phyloP scores from a whole-genome alignment of 2,888 invertebrate genomes.

The Blastobasis adustella region DNA sequence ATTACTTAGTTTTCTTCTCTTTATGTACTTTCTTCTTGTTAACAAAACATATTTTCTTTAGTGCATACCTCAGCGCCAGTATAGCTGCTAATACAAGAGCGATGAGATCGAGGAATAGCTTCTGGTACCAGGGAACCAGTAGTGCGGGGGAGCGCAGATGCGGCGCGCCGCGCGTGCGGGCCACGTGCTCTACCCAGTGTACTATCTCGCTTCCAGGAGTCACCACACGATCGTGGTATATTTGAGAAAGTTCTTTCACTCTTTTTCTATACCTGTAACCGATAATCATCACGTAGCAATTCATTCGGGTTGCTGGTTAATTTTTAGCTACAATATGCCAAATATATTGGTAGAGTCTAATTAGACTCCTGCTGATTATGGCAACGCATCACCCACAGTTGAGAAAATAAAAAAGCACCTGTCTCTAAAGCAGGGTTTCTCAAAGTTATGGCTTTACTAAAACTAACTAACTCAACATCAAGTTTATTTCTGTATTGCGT shows the following conservation, averaged over 20 bases:
- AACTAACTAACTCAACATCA: no score
- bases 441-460: no score
- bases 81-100: constrained; percentile 7
- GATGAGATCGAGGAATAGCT: constrained; percentile 29
- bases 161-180: constrained; percentile 32
- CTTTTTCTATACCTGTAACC: constrained; percentile 30
- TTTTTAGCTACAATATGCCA: no score
- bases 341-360: no score
- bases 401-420: no score
- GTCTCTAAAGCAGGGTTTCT: no score
- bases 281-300: no score
- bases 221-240: constrained; percentile 34
- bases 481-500: no score
- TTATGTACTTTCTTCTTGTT: not conserved
- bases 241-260: constrained; percentile 26
- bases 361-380: no score
- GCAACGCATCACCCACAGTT: no score
- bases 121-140: constrained; percentile 33
- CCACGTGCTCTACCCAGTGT: constrained; percentile 40
- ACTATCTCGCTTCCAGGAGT: constrained; percentile 29
- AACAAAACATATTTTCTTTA: not conserved
- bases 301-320: no score
- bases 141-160: no score
- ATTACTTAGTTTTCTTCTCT: not conserved
- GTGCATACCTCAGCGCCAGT: not conserved